phyloP scores from a whole-genome alignment of 2,888 invertebrate genomes.

The Noctua comes region DNA sequence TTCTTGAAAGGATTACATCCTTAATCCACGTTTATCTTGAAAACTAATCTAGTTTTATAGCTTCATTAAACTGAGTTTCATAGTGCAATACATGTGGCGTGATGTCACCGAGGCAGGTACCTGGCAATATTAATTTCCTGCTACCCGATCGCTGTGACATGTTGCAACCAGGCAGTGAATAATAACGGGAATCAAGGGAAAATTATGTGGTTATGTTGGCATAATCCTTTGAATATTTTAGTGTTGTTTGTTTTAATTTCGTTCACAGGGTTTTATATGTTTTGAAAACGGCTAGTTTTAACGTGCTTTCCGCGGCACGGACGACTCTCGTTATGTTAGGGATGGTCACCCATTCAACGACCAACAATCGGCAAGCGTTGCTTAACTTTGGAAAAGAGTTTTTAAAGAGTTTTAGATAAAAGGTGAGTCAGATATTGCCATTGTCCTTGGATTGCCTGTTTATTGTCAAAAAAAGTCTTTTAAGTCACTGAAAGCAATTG shows the following conservation, averaged over 20 bases:
- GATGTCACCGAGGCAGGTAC: constrained; percentile 37
- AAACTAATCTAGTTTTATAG: constrained; percentile 22
- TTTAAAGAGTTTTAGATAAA: not conserved
- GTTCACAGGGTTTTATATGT: not conserved
- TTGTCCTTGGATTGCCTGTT: not conserved
- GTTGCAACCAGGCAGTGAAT: constrained; percentile 51
- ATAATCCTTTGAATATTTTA: constrained; percentile 34
- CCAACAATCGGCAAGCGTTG: not conserved
- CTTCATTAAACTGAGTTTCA: constrained; percentile 23
- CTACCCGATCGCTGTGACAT: constrained; percentile 47
- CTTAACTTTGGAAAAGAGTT: not conserved
- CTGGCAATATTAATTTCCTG: constrained; percentile 63
- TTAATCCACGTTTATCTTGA: constrained; percentile 6
- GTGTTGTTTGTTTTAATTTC: constrained; percentile 42
- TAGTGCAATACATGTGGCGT: constrained; percentile 39
- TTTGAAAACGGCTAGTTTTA: not conserved
- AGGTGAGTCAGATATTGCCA: not conserved
- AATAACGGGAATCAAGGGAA: constrained; percentile 41
- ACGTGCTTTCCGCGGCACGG: not conserved
- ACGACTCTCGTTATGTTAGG: not conserved
- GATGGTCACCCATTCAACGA: not conserved
- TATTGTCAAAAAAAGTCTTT: not conserved
- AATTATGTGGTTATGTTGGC: constrained; percentile 40
- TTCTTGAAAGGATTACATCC: no score
- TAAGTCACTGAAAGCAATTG: constrained; percentile 4